phyloP scores from a whole-genome alignment of 2,113 vertebrate genomes.

The Ciconia boyciana region DNA sequence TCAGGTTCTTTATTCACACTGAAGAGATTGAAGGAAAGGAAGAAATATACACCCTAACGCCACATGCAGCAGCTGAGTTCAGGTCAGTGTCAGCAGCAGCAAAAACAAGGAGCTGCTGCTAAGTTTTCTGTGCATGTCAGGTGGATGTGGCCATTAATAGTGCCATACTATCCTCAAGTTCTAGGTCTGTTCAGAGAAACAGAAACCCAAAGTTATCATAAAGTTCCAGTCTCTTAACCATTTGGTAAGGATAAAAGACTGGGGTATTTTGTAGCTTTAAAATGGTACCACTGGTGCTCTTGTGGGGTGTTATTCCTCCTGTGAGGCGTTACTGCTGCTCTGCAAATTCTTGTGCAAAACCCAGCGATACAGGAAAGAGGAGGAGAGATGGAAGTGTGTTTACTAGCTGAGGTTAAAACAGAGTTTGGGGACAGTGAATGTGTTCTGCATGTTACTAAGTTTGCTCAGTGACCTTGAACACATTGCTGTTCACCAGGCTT shows the following conservation, averaged over 20 bases:
- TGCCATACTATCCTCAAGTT: neutral
- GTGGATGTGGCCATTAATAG: too few relatives aligned
- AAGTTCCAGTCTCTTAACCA: neutral
- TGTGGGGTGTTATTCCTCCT: neutral
- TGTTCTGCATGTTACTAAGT: neutral
- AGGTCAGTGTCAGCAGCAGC: neutral
- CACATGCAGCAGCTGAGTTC: neutral
- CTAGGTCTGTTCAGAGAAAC: neutral
- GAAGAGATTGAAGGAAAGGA: neutral
- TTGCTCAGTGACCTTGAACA: neutral
- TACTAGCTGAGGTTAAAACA: neutral
- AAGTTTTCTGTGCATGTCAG: neutral
- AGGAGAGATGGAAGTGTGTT: neutral
- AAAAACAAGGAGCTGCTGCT: neutral
- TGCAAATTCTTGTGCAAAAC: neutral
- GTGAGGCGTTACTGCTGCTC: neutral
- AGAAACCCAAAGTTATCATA: neutral
- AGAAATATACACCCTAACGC: neutral
- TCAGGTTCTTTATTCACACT: neutral
- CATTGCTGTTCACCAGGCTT: neutral
- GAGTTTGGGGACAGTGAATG: neutral
- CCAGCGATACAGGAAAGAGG: neutral
- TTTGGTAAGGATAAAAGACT: neutral
- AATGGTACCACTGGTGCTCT: neutral
- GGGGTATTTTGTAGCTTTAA: neutral